phyloP scores from a whole-genome alignment of 2,888 invertebrate genomes.

The Andrena marginata region DNA sequence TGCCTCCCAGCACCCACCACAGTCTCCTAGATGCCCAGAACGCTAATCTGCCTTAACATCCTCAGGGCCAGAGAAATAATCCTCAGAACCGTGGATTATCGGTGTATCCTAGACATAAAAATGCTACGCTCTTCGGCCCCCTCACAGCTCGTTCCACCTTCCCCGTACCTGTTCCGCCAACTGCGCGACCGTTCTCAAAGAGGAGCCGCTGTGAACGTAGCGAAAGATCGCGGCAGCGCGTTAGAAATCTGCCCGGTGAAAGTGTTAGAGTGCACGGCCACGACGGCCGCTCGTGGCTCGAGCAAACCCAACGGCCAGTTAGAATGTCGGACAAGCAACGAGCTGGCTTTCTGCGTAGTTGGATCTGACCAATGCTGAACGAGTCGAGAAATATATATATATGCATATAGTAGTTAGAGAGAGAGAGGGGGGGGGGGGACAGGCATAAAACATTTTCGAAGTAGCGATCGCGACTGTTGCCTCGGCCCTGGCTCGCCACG shows the following conservation, averaged over 20 bases:
- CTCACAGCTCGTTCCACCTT: no score
- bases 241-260: conserved; percentile 81
- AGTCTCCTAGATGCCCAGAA: no score
- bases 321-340: conserved; percentile 57
- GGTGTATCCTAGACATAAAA: no score
- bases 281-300: conserved; percentile 55
- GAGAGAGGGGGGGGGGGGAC: not conserved
- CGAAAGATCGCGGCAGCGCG: conserved; percentile 69
- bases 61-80: no score
- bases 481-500: conserved; percentile 25
- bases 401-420: no score
- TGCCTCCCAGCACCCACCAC: no score
- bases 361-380: not conserved
- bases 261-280: conserved; percentile 74
- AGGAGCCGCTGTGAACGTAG: conserved; percentile 59
- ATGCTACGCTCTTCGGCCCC: no score
- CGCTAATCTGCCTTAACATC: no score
- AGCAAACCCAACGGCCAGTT: conserved; percentile 46
- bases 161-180: not conserved
- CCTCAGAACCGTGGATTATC: no score
- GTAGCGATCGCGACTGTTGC: not conserved
- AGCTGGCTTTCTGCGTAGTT: conserved; percentile 27
- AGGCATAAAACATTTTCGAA: conserved; percentile 30
- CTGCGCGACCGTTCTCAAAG: not conserved
- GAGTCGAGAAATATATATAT: not conserved